A percentile compares a stretch with the other conserved stretches of the same genome.
These are phyloP conservation scores for Copidosoma aretas DNA, from an alignment of 2,888 invertebrate species.

Conservation along the genomic window DNA sequence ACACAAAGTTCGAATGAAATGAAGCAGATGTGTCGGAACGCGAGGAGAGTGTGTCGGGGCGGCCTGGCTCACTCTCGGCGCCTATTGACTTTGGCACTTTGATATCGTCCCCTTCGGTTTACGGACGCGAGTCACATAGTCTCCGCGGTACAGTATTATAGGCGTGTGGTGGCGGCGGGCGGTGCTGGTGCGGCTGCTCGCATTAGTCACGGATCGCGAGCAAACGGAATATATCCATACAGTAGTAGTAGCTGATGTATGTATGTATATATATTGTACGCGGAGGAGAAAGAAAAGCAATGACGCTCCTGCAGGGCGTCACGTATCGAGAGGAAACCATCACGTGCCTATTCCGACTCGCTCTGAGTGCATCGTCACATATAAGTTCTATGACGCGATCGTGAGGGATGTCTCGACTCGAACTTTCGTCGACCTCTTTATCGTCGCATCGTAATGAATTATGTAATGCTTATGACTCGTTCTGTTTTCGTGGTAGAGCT, in stretches of 20 bases:
- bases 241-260: constrained; percentile 17
- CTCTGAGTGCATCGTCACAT: no score
- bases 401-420: constrained; percentile 19
- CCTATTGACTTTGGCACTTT: constrained; percentile 44
- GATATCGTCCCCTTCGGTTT: constrained; percentile 36
- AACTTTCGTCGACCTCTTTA: no score
- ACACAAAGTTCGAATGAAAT: constrained; percentile 9
- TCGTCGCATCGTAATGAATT: no score
- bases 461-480: no score
- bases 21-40: constrained; percentile 22
- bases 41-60: constrained; percentile 11
- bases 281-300: constrained; percentile 21
- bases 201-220: constrained; percentile 48
- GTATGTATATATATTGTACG: no score
- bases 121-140: constrained; percentile 47
- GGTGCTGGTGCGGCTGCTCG: constrained; percentile 10
- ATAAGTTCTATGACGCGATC: constrained; percentile 26
- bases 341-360: no score
- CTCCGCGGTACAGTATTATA: constrained; percentile 37
- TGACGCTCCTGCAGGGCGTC: constrained; percentile 29
- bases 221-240: constrained; percentile 46
- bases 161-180: no score
- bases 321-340: constrained; percentile 43
- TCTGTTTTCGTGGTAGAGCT: no score
- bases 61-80: neutral